Conservation (phyloP, 2,113 vertebrate genomes). For the Equus quagga region DNA sequence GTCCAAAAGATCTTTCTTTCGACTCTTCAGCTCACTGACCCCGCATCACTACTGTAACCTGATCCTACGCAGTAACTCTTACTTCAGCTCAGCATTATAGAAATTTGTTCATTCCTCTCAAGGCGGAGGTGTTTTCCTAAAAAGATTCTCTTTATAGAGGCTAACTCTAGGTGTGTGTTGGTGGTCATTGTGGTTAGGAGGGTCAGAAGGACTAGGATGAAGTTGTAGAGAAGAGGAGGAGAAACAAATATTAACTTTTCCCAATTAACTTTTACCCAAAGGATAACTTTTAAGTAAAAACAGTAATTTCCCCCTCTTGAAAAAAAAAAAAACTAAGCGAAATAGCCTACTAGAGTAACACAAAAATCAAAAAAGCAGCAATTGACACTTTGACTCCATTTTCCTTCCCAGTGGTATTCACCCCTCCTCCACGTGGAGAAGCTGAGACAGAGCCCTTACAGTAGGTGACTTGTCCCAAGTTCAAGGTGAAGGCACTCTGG, state of each 20-base stretch:
- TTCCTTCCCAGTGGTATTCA: background rate
- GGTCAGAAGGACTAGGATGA: background rate
- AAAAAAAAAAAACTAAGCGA: background rate
- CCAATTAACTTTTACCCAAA: background rate
- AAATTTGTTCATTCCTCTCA: background rate
- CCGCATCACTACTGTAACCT: too few species aligned
- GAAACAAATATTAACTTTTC: background rate
- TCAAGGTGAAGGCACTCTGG: background rate
- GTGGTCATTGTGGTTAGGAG: background rate
- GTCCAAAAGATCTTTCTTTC: too few species aligned
- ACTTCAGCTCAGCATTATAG: background rate
- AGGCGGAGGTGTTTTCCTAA: background rate
- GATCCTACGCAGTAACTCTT: too few species aligned
- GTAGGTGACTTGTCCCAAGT: background rate
- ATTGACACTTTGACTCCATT: background rate
- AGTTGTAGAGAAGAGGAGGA: background rate
- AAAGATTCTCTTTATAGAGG: background rate
- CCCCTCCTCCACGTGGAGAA: background rate
- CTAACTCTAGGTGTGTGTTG: background rate
- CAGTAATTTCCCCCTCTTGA: background rate
- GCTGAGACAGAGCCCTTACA: background rate
- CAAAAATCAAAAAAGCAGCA: background rate
- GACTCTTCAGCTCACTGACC: too few species aligned
- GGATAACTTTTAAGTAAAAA: background rate
- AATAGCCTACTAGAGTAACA: background rate